Base-by-base conservation (phyloP, 1,140 invertebrate species). In the Aphelenchoides fujianensis region DNA sequence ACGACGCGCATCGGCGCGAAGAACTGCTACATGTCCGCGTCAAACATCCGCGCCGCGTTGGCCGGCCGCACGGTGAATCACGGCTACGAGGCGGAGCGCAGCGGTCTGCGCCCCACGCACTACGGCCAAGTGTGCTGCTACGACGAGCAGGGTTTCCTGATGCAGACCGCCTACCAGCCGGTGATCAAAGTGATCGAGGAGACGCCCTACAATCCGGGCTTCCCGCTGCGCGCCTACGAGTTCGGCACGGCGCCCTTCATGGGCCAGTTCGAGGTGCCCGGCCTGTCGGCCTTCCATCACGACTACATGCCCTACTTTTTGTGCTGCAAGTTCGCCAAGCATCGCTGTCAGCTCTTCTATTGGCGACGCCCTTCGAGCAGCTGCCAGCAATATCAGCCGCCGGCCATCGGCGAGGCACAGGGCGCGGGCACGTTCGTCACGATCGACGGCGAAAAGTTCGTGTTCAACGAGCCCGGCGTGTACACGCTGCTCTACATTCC, bases 251-350 rank as follows among this genome's bases (percentile, higher is more conserved):
- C 78, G 1, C 83, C 82, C 1, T 83, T 83, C 70, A 79, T 83
- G 77, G 83, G 83, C 0, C 82, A 83, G 68, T 83, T 84, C 66
- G 81, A 83, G 70, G 82, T 84, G 16, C 82, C 82, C 9, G 83
- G 83, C 1, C 66, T 83, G 55, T 72, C 68, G 23, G 72, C 76
- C 5, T 83, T 84, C 69, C 80, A 84, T 59, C 83, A 83, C 73
- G 82, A 83, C 57, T 82, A 84, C 61, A 83, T 83, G 82, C 82
- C 82, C 5, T 83, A 83, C 53, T 83, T 84, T 73, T 66, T 84
- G 23, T 83, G 82, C 62, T 83, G 82, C 61, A 83, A 84, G 68
- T 83, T 78, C 55, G 82, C 83, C 16, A 80, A 84, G 35, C 79
- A 78, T 62, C 70, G 82, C 27, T 83, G 82, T 64, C 82, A 83